Evolutionary conservation across 2,797 vertebrate species (phyloP), one percentile per base, ranked within the genome.

Genomic region (Danio tinwini): DNA sequence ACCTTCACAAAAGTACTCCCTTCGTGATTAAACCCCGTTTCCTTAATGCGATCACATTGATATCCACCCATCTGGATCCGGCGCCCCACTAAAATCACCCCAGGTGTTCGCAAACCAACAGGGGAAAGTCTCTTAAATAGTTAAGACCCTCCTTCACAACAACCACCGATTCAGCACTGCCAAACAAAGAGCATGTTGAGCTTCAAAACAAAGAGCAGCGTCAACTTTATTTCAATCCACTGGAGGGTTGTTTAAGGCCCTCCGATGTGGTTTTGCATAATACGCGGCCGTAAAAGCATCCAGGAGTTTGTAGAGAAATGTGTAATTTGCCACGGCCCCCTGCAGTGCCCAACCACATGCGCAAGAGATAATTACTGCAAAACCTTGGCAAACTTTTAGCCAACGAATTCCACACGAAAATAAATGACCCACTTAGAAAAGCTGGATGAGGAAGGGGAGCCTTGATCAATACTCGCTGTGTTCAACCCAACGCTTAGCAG

Each of bases 141-240:
- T 94, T 90, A 93, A 93, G 86, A 88, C 83, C 58, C 84, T 80
- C 77, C 21, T 81, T 78, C 52, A 88, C 87, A 88, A 90, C 90
- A 90, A 92, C 87, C 90, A 92, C 91, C 84, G 88, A 93, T 92
- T 94, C 90, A 92, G 91, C 90, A 90, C 82, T 87, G 91, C 90
- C 91, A 92, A 93, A 93, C 92, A 91, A 92, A 93, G 86, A 91
- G 87, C 88, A 76, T 82, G 74, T 89, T 85, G 90, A 89, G 88
- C 87, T 89, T 84, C 85, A 92, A 94, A 85, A 93, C 92, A 94
- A 93, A 94, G 90, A 93, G 93, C 93, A 91, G 88, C 90, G 88
- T 93, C 92, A 93, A 93, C 93, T 93, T 93, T 93, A 90, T 93
- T 93, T 90, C 89, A 91, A 92, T 92, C 88, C 92, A 93, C 93